These are phyloP conservation scores for Drosophila diplacantha DNA, from an alignment of 2,888 invertebrate genomes.

Conservation along the genomic window DNA sequence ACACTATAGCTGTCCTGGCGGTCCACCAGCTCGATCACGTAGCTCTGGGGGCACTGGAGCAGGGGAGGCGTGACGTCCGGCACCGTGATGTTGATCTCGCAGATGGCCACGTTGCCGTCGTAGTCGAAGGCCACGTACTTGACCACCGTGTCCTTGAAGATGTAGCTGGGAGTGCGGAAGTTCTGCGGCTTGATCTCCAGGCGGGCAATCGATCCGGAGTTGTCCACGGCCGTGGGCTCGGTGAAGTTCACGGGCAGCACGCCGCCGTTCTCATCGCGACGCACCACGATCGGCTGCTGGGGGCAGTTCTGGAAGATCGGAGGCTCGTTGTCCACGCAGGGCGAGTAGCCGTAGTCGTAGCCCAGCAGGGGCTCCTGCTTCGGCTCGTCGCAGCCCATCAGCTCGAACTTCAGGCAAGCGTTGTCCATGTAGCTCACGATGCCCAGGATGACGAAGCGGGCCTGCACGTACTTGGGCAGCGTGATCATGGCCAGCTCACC, in stretches of 20 bases:
- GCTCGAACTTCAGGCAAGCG: slow-evolving; percentile 95
- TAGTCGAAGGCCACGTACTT: slow-evolving; percentile 98
- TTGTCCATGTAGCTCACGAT: slow-evolving; percentile 98
- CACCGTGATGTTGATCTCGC: slow-evolving; percentile 96
- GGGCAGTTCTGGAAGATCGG: slow-evolving; percentile 98
- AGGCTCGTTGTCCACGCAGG: slow-evolving; percentile 96
- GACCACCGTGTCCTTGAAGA: slow-evolving; percentile 94
- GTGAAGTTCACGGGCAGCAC: slow-evolving; percentile 93
- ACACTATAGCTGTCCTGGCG: slow-evolving; percentile 93
- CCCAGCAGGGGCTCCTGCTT: slow-evolving; percentile 89
- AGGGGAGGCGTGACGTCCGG: slow-evolving; percentile 95
- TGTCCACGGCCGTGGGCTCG: slow-evolving; percentile 95
- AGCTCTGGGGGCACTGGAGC: slow-evolving; percentile 94
- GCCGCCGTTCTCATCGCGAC: slow-evolving; percentile 93
- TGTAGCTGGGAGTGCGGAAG: slow-evolving; percentile 91
- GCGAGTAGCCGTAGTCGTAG: slow-evolving; percentile 94
- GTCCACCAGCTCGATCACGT: slow-evolving; percentile 93
- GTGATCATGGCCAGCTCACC: slow-evolving; percentile 98
- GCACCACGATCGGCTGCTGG: slow-evolving; percentile 92
- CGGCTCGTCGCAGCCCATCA: slow-evolving; percentile 97
- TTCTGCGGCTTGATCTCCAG: slow-evolving; percentile 94
- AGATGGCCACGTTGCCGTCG: slow-evolving; percentile 98
- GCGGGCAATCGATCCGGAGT: slow-evolving; percentile 95
- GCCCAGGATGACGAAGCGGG: slow-evolving; percentile 94
- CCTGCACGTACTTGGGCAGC: slow-evolving; percentile 94